Percentiles rank a stretch among this genome's conserved stretches.
phyloP scores from a whole-genome alignment of 2,888 invertebrate genomes.

The Drosophila mercatorum region DNA sequence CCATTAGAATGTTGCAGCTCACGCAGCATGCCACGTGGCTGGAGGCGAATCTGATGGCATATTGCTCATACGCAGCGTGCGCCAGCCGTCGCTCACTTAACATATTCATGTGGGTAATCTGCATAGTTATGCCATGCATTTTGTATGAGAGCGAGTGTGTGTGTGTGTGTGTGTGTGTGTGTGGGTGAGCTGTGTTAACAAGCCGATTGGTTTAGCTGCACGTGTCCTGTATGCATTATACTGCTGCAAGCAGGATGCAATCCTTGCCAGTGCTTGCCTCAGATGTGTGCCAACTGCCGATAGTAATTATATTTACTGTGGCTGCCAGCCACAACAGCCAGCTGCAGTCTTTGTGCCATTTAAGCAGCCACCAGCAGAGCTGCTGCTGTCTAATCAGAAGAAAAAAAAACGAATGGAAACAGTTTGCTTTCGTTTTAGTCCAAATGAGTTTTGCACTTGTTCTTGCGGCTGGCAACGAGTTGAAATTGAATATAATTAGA shows the following conservation, averaged over 20 bases:
- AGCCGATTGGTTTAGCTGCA: constrained; percentile 46
- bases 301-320: constrained; percentile 73
- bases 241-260: constrained; percentile 10
- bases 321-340: constrained; percentile 32
- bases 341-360: constrained; percentile 65
- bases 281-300: constrained; percentile 65
- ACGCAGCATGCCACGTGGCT: constrained; percentile 19
- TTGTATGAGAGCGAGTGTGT: constrained; percentile 10
- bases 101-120: constrained; percentile 59
- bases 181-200: constrained; percentile 35
- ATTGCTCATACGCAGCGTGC: constrained; percentile 62
- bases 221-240: constrained; percentile 40
- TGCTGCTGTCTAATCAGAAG: constrained; percentile 51
- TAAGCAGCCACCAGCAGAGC: constrained; percentile 25
- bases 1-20: constrained; percentile 31
- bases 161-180: not conserved
- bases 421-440: constrained; percentile 69
- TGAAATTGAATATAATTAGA: constrained; percentile 72
- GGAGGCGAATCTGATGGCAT: constrained; percentile 34
- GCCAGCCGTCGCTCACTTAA: constrained; percentile 45
- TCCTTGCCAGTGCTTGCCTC: constrained; percentile 4
- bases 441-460: constrained; percentile 66
- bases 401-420: constrained; percentile 10
- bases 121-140: constrained; percentile 22
- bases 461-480: constrained; percentile 39